Percentiles rank a stretch among this genome's conserved stretches.
These are phyloP conservation scores for Saimiri boliviensis DNA, from an alignment of 2,113 vertebrate species.

Conservation along the genomic window DNA sequence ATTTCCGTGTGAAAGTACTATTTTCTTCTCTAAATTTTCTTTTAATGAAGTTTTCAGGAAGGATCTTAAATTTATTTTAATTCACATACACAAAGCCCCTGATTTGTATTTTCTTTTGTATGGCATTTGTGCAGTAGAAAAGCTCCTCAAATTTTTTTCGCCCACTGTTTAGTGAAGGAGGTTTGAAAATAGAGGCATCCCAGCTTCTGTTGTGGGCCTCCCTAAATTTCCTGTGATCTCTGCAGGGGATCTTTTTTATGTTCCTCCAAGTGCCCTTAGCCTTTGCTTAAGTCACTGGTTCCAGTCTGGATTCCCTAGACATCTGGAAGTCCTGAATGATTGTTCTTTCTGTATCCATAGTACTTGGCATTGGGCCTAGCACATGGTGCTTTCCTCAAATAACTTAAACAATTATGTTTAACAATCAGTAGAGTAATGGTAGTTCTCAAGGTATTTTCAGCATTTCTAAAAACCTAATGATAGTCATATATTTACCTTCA, in stretches of 20 bases:
- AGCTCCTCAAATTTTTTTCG: constrained; percentile 44
- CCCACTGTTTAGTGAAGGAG: not conserved
- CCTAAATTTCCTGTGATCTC: not conserved
- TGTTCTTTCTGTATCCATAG: not conserved
- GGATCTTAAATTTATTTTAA: constrained; percentile 4
- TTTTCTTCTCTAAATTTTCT: not conserved
- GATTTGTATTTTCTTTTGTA: not conserved
- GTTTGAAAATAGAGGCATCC: constrained; percentile 6
- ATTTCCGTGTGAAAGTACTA: not conserved
- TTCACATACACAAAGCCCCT: not conserved
- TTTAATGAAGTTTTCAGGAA: constrained; percentile 41
- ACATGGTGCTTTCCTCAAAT: not conserved
- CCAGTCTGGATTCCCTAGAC: not conserved
- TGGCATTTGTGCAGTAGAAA: not conserved
- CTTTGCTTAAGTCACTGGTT: not conserved
- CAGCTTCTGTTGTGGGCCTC: not conserved
- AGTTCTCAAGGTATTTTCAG: not conserved
- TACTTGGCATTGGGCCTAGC: not conserved
- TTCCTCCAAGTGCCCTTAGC: not conserved
- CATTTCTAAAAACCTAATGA: constrained; percentile 7
- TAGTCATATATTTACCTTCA: constrained; percentile 5
- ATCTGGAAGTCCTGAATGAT: not conserved
- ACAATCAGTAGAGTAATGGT: not conserved
- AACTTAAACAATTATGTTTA: not conserved
- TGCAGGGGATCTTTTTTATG: not conserved